phyloP scores from a whole-genome alignment of 2,888 invertebrate genomes.

The Eucriotettix oculatus region DNA sequence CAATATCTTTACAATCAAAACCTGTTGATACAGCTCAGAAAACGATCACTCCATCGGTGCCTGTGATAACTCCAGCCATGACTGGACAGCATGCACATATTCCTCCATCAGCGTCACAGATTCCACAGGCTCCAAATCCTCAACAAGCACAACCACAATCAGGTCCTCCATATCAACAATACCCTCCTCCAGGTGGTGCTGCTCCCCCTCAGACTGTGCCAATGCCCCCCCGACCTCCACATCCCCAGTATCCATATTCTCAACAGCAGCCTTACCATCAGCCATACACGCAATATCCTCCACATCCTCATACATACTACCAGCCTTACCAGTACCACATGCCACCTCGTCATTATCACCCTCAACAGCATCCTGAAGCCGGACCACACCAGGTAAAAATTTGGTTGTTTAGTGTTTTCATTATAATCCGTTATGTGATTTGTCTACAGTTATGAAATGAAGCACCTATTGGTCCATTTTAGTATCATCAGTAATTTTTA shows the following conservation, averaged over 20 bases:
- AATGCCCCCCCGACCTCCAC: slow-evolving; percentile 24
- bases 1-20: slow-evolving; percentile 7
- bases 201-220: slow-evolving; percentile 7
- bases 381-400: slow-evolving; percentile 1
- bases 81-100: not conserved
- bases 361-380: slow-evolving; percentile 4
- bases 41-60: not conserved
- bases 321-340: slow-evolving; percentile 12
- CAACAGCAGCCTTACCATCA: slow-evolving; percentile 13
- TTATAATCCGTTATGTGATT: too few species aligned
- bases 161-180: slow-evolving; percentile 11
- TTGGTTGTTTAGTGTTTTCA: too few species aligned
- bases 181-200: slow-evolving; percentile 1
- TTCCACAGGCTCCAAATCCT: slow-evolving; percentile 12
- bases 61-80: not conserved
- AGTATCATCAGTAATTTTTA: too few species aligned
- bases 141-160: slow-evolving; percentile 19
- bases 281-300: slow-evolving; percentile 8
- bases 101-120: not conserved
- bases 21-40: slow-evolving; percentile 6
- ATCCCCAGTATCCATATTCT: slow-evolving; percentile 27
- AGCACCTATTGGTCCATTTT: too few species aligned
- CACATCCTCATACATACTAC: slow-evolving; percentile 11
- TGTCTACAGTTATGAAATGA: too few species aligned
- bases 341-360: slow-evolving; percentile 10